Evolutionary conservation across 2,888 invertebrate genomes (phyloP), one percentile per base, ranked within the genome.

Genomic region (Drosophila meridiana): DNA sequence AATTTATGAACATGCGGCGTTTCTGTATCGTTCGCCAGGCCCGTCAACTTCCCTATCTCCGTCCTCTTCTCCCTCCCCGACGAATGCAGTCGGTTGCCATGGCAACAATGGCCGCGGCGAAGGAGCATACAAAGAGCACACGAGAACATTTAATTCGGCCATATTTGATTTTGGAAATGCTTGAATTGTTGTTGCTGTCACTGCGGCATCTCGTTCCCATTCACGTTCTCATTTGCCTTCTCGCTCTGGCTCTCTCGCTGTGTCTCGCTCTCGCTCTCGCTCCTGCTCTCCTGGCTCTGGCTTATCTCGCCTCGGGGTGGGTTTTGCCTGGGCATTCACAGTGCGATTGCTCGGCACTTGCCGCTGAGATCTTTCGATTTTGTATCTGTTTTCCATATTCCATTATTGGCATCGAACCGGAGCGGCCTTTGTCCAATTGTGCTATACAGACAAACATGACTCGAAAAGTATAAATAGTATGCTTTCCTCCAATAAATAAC

Each of bases 151-250:
- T 82, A 80, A 83, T 88, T 88, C 92, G 90, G 91, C 91, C 91
- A 91, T 91, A 83, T 91, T 91, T 91, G 90, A 90, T 88, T 91
- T 89, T 83, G 82, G 78, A 83, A 81, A 78, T 87, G 71, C 80
- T 71, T 63, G 79, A 83, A 76, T 78, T 84, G 81, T 78, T 80
- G 71, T 75, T 84, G 72, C 64, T 79, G 62, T 78, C 77, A 55
- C 63, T 79, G 76, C 50, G 53, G n/a, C 57, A 65, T 62, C 45
- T 26, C 26, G 50, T 57, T 59, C 14, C 43, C 43, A 47, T 61
- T 66, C 63, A 42, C 30, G 26, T 36, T 57, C 55, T 28, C 55
- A 20, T 14, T 55, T 9, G 36, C 28, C 4, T 8, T 55, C 53
- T 9, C 14, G 32, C 28, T 53, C 53, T 20, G 34, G 13, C 28